A percentile compares a stretch with the other conserved stretches of the same genome.
Conservation (phyloP, 2,888 invertebrate species). For the Euzetes globulus region DNA sequence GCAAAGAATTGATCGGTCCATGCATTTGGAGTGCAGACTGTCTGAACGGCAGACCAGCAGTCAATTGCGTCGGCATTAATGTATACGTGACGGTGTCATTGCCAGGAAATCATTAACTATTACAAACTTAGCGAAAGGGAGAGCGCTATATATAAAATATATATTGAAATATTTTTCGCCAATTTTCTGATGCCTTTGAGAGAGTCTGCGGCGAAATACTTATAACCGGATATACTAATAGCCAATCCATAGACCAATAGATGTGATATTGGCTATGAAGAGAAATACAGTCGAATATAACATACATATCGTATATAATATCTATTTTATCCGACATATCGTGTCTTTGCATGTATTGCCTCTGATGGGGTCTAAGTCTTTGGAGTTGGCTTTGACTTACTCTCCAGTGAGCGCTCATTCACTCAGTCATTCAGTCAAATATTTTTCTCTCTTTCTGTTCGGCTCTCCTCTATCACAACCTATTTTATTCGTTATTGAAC, state of each 20-base stretch:
- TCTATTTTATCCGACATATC: not conserved
- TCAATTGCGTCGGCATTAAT: not conserved
- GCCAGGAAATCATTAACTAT: slow-evolving; percentile 29
- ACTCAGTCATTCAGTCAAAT: slow-evolving; percentile 4
- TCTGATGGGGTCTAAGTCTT: slow-evolving; percentile 18
- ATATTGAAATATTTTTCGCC: slow-evolving; percentile 20
- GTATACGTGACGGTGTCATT: slow-evolving; percentile 19
- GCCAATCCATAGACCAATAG: slow-evolving; percentile 18
- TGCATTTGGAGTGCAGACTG: not conserved
- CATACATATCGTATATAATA: not conserved
- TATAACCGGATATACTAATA: slow-evolving; percentile 29
- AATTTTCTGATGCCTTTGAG: slow-evolving; percentile 6
- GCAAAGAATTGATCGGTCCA: not conserved
- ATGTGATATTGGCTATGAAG: slow-evolving; percentile 24
- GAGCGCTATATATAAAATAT: not conserved
- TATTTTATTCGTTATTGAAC: not conserved
- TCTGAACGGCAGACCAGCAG: not conserved
- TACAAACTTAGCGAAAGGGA: slow-evolving; percentile 9
- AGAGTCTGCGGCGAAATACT: slow-evolving; percentile 1
- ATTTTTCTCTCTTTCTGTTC: slow-evolving; percentile 36
- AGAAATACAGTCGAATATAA: not conserved
- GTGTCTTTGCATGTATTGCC: slow-evolving; percentile 29
- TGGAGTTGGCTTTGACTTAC: not conserved
- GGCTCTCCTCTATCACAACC: slow-evolving; percentile 36
- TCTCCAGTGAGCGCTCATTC: not conserved